These are phyloP conservation scores for Suncus etruscus DNA, from an alignment of 2,113 vertebrate species.

Conservation along the genomic window DNA sequence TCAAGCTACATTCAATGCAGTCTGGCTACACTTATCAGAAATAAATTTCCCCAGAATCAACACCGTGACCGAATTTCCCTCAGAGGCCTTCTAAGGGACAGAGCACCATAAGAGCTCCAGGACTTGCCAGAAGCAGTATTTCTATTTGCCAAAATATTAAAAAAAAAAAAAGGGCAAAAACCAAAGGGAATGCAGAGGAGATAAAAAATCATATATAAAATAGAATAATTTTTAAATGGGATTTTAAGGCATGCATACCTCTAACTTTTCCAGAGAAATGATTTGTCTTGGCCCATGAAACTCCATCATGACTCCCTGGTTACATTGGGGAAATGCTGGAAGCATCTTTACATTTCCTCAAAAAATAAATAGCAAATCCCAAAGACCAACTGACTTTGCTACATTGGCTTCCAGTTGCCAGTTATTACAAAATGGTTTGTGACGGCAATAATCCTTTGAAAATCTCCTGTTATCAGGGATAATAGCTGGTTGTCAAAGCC, in stretches of 20 bases:
- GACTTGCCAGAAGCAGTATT: neutral
- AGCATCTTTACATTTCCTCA: constrained; percentile 71
- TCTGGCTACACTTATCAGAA: neutral
- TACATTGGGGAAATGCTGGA: constrained; percentile 74
- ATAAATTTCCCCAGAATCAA: neutral
- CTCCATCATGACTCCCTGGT: constrained; percentile 37
- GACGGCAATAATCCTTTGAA: constrained; percentile 84
- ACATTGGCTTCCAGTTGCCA: constrained; percentile 80
- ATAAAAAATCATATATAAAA: constrained; percentile 11
- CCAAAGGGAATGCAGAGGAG: neutral
- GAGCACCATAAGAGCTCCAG: neutral
- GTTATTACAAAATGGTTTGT: constrained; percentile 84
- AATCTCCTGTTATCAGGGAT: constrained; percentile 85
- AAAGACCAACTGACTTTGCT: constrained; percentile 82
- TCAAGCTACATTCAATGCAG: neutral
- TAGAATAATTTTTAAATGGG: neutral
- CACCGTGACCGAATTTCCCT: neutral
- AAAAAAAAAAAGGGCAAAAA: neutral
- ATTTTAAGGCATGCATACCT: neutral
- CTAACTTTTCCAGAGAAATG: constrained; percentile 5
- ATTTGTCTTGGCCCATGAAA: neutral
- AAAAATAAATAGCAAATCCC: constrained; percentile 77
- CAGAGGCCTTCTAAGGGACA: neutral
- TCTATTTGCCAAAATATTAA: neutral
- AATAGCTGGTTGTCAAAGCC: constrained; percentile 86